phyloP scores from a whole-genome alignment of 2,797 vertebrate species.

The Discoglossus pictus region DNA sequence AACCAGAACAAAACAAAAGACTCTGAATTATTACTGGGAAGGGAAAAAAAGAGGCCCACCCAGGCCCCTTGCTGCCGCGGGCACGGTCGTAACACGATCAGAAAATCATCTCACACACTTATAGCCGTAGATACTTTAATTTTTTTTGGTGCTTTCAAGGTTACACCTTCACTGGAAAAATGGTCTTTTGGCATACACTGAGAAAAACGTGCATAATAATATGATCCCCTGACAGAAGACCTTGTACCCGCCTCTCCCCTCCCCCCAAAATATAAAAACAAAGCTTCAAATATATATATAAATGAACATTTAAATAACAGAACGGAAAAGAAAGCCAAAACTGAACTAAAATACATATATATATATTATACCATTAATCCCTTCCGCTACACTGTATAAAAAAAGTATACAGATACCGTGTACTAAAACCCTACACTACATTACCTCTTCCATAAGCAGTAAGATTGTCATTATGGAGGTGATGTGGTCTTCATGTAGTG shows the following conservation, averaged over 20 bases:
- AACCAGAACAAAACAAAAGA: slow-evolving; percentile 3
- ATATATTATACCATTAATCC: slow-evolving; percentile 28
- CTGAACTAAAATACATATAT: slow-evolving; percentile 23
- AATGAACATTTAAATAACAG: slow-evolving; percentile 29
- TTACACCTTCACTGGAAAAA: slow-evolving; percentile 11
- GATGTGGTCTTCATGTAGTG: no score
- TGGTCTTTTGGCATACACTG: slow-evolving; percentile 38
- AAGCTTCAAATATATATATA: slow-evolving; percentile 35
- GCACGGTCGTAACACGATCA: no score
- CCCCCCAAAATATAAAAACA: slow-evolving; percentile 22
- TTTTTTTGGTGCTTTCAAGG: slow-evolving; percentile 24
- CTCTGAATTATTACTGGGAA: background rate
- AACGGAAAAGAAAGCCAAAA: slow-evolving; percentile 17
- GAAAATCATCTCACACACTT: no score
- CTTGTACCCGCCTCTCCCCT: background rate
- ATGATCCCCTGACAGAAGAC: no score
- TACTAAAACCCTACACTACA: no score
- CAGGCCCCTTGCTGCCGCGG: no score
- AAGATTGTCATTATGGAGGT: no score
- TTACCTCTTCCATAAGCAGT: no score
- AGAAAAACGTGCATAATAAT: slow-evolving; percentile 1
- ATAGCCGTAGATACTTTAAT: slow-evolving; percentile 1
- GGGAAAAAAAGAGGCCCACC: background rate
- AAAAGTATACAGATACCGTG: background rate
- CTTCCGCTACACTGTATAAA: background rate